Evolutionary conservation across 2,888 invertebrate genomes (phyloP).

Genomic region (Lissocephala sabroskyi): DNA sequence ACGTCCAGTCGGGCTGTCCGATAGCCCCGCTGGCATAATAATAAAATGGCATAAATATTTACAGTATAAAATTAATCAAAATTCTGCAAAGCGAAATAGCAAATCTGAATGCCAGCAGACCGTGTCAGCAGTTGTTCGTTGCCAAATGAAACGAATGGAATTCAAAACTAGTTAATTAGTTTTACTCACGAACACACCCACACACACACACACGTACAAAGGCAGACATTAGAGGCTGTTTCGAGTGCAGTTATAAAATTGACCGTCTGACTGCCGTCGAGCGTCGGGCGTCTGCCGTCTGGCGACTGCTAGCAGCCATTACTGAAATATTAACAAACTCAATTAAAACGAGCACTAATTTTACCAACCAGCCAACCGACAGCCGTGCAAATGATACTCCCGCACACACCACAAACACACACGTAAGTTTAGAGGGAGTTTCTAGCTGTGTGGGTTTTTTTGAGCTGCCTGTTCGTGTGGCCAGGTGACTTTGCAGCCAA

Average conservation of each 20-base stretch:
- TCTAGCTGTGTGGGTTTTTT: too few relatives aligned
- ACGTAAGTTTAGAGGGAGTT: too few relatives aligned
- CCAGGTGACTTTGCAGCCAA: slow-evolving; percentile 49
- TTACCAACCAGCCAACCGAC: slow-evolving; percentile 20
- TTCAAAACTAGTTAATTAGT: slow-evolving; percentile 54
- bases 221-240: slow-evolving; percentile 1
- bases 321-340: slow-evolving; percentile 65
- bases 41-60: slow-evolving; percentile 54
- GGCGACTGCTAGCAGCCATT: slow-evolving; percentile 30
- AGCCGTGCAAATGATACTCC: too few relatives aligned
- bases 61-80: slow-evolving; percentile 56
- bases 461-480: slow-evolving; percentile 11
- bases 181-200: slow-evolving; percentile 43
- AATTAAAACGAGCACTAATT: slow-evolving; percentile 58
- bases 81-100: slow-evolving; percentile 8
- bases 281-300: slow-evolving; percentile 24
- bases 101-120: slow-evolving; percentile 12
- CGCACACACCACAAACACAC: neutral
- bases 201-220: slow-evolving; percentile 4
- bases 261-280: slow-evolving; percentile 40
- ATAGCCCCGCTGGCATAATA: slow-evolving; percentile 9
- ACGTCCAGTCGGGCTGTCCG: too few relatives aligned
- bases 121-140: slow-evolving; percentile 5
- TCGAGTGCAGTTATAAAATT: slow-evolving; percentile 42
- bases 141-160: slow-evolving; percentile 31